These are phyloP conservation scores for Atherinomorus stipes DNA, from an alignment of 2,113 vertebrate genomes.

Conservation along the genomic window DNA sequence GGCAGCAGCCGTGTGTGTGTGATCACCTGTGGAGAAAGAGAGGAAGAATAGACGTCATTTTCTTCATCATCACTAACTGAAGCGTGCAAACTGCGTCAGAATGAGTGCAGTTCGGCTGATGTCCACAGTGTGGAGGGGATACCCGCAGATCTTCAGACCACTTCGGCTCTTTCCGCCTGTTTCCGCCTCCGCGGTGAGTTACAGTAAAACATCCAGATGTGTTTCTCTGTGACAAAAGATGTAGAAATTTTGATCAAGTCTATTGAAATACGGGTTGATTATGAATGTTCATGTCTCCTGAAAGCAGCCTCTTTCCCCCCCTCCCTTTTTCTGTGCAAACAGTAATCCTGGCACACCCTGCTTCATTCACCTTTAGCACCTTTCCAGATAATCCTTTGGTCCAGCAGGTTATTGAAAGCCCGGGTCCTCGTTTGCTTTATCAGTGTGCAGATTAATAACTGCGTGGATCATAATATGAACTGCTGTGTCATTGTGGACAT, in stretches of 20 bases:
- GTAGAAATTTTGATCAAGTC: no score
- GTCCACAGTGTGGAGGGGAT: constrained; percentile 7
- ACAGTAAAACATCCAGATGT: background rate
- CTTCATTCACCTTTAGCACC: constrained; percentile 4
- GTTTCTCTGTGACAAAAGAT: background rate
- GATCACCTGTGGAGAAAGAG: rapidly evolving
- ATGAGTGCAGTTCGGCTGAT: constrained; percentile 29
- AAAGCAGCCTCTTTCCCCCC: background rate
- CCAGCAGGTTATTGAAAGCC: no score
- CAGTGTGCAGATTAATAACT: no score
- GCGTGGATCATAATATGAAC: no score
- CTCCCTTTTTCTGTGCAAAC: background rate
- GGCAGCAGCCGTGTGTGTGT: background rate
- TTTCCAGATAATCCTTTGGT: no score
- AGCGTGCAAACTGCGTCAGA: rapidly evolving
- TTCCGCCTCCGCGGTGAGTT: constrained; percentile 23
- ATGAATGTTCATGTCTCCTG: background rate
- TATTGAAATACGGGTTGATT: no score
- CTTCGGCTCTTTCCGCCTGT: background rate
- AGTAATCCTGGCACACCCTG: background rate
- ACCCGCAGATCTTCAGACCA: constrained; percentile 9
- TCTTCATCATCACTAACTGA: background rate
- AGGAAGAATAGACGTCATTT: background rate
- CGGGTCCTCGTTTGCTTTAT: no score
- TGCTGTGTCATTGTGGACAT: no score